Conservation (phyloP, 2,888 invertebrate species). For the Temnothorax ravouxi region DNA sequence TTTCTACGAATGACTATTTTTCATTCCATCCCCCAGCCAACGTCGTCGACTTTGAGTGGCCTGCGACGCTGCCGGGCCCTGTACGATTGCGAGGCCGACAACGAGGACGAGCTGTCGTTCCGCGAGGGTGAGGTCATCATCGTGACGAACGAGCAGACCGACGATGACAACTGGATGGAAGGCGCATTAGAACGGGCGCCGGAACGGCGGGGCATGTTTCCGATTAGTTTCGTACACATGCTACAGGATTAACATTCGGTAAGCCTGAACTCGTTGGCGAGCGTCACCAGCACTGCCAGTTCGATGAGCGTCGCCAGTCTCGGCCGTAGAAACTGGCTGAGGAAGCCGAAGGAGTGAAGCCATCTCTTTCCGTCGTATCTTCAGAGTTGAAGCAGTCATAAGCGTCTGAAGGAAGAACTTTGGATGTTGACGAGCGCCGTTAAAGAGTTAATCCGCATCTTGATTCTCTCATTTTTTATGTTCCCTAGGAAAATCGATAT, state of each 20-base stretch:
- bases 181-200: conserved; percentile 95
- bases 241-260: conserved; percentile 90
- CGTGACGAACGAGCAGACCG: conserved; percentile 96
- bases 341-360: conserved; percentile 69
- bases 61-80: conserved; percentile 94
- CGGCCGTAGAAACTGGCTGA: conserved; percentile 70
- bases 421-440: neutral
- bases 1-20: conserved; percentile 6
- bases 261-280: conserved; percentile 78
- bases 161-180: conserved; percentile 99
- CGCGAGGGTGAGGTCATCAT: conserved; percentile 97
- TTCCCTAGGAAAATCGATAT: neutral
- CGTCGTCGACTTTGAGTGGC: conserved; percentile 84
- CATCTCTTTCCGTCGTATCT: conserved; percentile 12
- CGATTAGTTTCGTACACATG: conserved; percentile 98
- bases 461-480: conserved; percentile 1
- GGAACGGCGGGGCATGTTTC: conserved; percentile 96
- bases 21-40: conserved; percentile 71
- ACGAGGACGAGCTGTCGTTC: conserved; percentile 98
- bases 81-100: conserved; percentile 98
- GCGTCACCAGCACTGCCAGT: conserved; percentile 76
- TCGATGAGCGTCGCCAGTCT: conserved; percentile 74
- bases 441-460: conserved; percentile 12
- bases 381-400: neutral
- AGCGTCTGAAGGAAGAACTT: neutral